phyloP scores from a whole-genome alignment of 2,113 vertebrate species.

The Sorex fumeus region DNA sequence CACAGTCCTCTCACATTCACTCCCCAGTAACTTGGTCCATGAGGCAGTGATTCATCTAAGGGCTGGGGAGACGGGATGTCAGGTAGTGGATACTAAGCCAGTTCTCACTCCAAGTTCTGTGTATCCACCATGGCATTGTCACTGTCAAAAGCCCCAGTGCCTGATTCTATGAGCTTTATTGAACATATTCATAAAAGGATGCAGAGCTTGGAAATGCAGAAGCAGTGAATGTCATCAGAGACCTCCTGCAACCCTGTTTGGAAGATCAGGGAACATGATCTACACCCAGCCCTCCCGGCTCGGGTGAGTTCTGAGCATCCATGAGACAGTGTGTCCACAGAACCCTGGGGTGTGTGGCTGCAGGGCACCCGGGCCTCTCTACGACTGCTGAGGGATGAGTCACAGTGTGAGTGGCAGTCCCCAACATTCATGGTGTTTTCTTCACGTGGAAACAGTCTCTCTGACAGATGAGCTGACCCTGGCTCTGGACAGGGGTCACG shows the following conservation, averaged over 20 bases:
- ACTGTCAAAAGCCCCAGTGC: background rate
- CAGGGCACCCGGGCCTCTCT: background rate
- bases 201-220: constrained; percentile 3
- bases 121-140: background rate
- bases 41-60: background rate
- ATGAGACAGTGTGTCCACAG: too few relatives aligned
- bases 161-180: background rate
- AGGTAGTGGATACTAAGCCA: background rate
- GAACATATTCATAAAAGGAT: constrained; percentile 10
- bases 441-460: background rate
- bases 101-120: background rate
- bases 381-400: background rate
- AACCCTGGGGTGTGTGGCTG: background rate
- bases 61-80: too few relatives aligned
- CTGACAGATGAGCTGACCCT: background rate
- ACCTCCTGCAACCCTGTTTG: background rate
- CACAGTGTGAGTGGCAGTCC: background rate
- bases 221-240: constrained; percentile 14
- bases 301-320: too few relatives aligned
- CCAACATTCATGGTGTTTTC: background rate
- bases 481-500: background rate
- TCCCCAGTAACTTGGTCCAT: background rate
- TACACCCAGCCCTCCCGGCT: too few relatives aligned
- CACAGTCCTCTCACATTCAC: background rate
- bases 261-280: background rate